Conservation (phyloP, 2,113 vertebrate genomes). For the Ibidorhyncha struthersii region DNA sequence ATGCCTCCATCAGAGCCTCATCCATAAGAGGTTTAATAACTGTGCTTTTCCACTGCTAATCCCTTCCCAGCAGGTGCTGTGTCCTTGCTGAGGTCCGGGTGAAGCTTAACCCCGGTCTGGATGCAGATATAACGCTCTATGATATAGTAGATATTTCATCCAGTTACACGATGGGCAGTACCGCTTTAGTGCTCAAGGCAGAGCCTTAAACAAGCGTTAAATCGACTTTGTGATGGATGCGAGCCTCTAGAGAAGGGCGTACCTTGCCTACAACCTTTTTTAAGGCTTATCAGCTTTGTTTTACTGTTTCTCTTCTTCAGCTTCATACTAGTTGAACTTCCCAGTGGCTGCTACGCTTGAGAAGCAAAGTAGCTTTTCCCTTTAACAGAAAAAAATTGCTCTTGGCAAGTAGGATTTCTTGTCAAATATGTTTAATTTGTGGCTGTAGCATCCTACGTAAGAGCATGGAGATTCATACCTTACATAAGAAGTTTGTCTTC, state of each 20-base stretch:
- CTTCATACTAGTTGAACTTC: neutral
- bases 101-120: neutral
- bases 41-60: neutral
- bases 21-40: neutral
- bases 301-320: neutral
- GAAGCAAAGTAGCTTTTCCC: neutral
- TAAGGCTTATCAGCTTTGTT: neutral
- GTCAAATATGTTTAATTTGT: neutral
- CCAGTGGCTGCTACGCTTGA: neutral
- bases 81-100: neutral
- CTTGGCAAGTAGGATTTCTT: neutral
- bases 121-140: too few relatives aligned
- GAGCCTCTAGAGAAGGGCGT: neutral
- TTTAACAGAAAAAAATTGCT: neutral
- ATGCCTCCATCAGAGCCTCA: neutral
- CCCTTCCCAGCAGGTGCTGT: neutral
- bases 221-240: neutral
- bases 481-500: neutral
- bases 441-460: neutral
- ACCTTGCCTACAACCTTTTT: fast-evolving
- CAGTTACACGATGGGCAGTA: neutral
- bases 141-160: neutral
- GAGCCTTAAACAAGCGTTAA: neutral
- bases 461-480: neutral
- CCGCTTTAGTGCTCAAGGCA: neutral